Conservation (phyloP, 2,888 invertebrate genomes). For the Cataglyphis altisquamis region DNA sequence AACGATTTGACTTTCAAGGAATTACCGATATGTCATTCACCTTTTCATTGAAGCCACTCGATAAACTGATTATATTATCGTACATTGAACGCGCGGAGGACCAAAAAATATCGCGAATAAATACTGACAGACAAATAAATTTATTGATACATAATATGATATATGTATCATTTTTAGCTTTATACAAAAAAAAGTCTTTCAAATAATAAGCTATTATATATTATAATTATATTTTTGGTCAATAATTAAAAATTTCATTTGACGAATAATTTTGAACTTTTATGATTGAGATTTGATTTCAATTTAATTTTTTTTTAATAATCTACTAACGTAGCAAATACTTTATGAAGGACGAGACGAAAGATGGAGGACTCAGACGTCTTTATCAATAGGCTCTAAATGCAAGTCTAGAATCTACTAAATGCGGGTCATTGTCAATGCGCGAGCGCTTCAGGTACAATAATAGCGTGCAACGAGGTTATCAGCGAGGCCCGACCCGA, state of each 20-base stretch:
- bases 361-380: not conserved
- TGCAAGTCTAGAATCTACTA: not conserved
- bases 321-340: not conserved
- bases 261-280: not conserved
- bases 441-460: slow-evolving; percentile 14
- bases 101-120: not conserved
- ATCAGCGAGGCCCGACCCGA: slow-evolving; percentile 65
- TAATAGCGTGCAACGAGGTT: slow-evolving; percentile 47
- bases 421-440: slow-evolving; percentile 19
- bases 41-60: not conserved
- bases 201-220: not conserved
- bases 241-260: not conserved
- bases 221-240: not conserved
- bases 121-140: not conserved
- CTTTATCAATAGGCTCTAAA: not conserved
- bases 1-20: not conserved
- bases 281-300: not conserved
- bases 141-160: not conserved
- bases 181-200: not conserved
- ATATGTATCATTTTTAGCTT: not conserved
- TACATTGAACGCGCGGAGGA: not conserved
- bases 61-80: not conserved
- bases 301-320: not conserved
- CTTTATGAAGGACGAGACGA: not conserved
- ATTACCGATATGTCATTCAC: slow-evolving; percentile 22